Conservation (phyloP, 2,113 vertebrate species). For the Garra rufa region DNA sequence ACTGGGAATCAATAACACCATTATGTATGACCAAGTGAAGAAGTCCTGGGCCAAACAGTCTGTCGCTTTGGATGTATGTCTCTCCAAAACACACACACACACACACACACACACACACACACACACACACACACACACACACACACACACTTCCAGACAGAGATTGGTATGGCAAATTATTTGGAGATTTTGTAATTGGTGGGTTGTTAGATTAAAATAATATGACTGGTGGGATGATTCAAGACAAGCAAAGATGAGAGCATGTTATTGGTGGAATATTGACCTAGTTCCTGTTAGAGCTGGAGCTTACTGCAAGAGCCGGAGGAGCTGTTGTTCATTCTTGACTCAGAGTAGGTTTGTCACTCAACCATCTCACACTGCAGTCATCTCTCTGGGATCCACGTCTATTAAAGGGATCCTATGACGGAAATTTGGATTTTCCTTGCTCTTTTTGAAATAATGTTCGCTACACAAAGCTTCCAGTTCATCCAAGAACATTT, state of each 20-base stretch:
- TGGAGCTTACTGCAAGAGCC: background rate
- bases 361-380: background rate
- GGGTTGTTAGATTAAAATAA: background rate
- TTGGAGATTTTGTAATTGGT: background rate
- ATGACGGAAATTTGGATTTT: background rate
- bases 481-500: background rate
- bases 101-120: too few relatives aligned
- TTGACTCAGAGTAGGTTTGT: background rate
- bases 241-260: background rate
- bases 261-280: slow-evolving; percentile 30
- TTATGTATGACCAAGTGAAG: slow-evolving; percentile 99
- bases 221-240: background rate
- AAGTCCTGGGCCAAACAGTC: slow-evolving; percentile 99
- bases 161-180: background rate
- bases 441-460: background rate
- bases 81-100: slow-evolving; percentile 23
- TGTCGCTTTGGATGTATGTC: slow-evolving; percentile 94
- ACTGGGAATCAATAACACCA: slow-evolving; percentile 98
- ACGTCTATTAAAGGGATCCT: background rate
- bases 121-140: too few relatives aligned
- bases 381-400: background rate
- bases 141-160: background rate
- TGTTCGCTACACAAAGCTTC: background rate
- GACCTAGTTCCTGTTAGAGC: slow-evolving; percentile 33
- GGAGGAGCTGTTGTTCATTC: background rate